Percentiles rank a stretch among this genome's conserved stretches.
These are phyloP conservation scores for Oreochromis niloticus DNA, from an alignment of 2,113 vertebrate species.

Conservation along the genomic window DNA sequence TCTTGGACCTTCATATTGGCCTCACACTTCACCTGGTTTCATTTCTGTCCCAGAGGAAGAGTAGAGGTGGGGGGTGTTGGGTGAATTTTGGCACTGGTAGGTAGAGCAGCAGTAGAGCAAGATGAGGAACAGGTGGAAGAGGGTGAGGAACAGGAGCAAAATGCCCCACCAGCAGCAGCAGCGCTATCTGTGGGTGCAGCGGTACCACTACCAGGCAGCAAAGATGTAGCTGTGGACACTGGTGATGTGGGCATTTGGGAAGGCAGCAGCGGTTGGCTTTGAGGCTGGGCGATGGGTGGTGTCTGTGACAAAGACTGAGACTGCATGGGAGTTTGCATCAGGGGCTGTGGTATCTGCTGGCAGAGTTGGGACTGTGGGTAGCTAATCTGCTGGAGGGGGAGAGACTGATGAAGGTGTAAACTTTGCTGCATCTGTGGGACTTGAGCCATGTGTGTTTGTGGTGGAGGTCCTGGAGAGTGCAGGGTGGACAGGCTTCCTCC, in stretches of 20 bases:
- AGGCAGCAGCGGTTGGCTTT: slow-evolving; percentile 61
- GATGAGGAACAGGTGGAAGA: slow-evolving; percentile 58
- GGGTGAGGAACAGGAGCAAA: slow-evolving; percentile 57
- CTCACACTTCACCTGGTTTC: slow-evolving; percentile 26
- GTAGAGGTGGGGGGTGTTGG: slow-evolving; percentile 59
- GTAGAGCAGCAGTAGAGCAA: slow-evolving; percentile 66
- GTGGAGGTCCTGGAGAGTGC: slow-evolving; percentile 35
- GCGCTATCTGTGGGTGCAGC: slow-evolving; percentile 27
- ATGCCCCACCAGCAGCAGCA: slow-evolving; percentile 6
- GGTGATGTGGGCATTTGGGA: slow-evolving; percentile 50
- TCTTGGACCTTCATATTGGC: slow-evolving; percentile 15
- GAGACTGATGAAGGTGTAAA: slow-evolving; percentile 62
- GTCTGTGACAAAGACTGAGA: slow-evolving; percentile 45
- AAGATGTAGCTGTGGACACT: slow-evolving; percentile 7
- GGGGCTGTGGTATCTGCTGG: slow-evolving; percentile 68
- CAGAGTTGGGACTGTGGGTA: slow-evolving; percentile 55
- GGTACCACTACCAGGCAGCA: slow-evolving; percentile 18
- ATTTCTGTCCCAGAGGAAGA: slow-evolving; percentile 72
- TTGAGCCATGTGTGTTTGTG: slow-evolving; percentile 65
- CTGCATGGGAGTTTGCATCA: slow-evolving; percentile 64
- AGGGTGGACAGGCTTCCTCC: slow-evolving; percentile 47
- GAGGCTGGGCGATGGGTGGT: slow-evolving; percentile 43
- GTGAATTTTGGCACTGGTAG: slow-evolving; percentile 73
- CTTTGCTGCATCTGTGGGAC: slow-evolving; percentile 60
- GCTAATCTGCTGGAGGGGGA: slow-evolving; percentile 65